These are phyloP conservation scores for Ditylenchus dipsaci DNA, from an alignment of 1,140 invertebrate species.

Conservation along the genomic window DNA sequence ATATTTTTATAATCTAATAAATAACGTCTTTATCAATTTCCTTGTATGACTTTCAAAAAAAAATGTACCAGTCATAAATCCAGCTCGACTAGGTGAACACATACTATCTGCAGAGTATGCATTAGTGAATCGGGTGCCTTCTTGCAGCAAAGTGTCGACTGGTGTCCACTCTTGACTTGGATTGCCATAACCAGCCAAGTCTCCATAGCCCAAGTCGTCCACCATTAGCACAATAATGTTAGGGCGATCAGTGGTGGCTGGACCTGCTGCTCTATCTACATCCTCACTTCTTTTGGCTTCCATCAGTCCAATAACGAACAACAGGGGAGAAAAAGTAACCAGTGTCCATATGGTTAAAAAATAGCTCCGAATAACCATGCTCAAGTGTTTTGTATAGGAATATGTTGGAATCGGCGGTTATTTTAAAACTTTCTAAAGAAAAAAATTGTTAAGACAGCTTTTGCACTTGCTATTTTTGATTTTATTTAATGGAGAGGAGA, in stretches of 20 bases:
- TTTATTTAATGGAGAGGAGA: no score
- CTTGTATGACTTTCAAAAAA: no score
- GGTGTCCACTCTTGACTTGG: constrained; percentile 55
- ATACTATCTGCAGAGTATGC: constrained; percentile 56
- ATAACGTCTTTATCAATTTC: no score
- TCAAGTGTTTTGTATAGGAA: no score
- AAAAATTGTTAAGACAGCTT: no score
- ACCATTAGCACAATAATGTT: constrained; percentile 56
- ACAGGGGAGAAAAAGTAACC: not conserved
- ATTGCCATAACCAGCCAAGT: constrained; percentile 52
- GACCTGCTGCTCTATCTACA: not conserved
- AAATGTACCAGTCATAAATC: constrained; percentile 51
- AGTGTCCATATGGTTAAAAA: no score
- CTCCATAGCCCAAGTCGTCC: constrained; percentile 55
- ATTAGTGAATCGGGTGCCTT: constrained; percentile 55
- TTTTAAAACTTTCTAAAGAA: no score
- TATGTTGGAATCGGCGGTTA: no score
- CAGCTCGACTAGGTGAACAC: constrained; percentile 54
- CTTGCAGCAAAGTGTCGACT: constrained; percentile 44
- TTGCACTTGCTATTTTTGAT: no score
- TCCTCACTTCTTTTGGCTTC: not conserved
- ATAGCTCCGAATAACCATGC: no score
- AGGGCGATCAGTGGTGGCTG: constrained; percentile 19
- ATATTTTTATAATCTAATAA: no score
- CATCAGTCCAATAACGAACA: not conserved